Conservation (phyloP, 2,797 vertebrate genomes). For the Pseudotriccus pelzelni region DNA sequence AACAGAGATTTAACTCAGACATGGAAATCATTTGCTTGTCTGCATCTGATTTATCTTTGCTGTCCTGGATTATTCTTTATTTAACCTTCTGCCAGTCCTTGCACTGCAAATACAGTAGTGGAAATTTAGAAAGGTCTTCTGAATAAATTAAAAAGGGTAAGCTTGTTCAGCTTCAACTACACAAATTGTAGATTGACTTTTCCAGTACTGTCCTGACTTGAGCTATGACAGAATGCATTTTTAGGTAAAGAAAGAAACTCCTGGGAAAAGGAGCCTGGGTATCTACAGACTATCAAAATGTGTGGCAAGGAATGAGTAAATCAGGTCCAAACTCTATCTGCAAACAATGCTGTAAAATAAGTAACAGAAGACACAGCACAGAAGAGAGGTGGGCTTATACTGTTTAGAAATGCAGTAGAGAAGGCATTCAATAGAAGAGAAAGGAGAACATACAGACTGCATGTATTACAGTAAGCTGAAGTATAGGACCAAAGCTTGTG, state of each 20-base stretch:
- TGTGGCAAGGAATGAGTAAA: background rate
- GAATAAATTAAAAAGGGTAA: background rate
- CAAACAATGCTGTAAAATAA: background rate
- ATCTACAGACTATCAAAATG: background rate
- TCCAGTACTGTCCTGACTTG: background rate
- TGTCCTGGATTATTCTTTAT: background rate
- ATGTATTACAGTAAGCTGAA: background rate
- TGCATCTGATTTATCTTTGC: conserved; percentile 14
- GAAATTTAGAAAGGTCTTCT: background rate
- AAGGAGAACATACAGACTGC: background rate
- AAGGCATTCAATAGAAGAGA: background rate
- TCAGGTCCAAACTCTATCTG: background rate
- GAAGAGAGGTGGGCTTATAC: background rate
- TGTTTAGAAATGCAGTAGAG: background rate
- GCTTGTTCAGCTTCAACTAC: background rate
- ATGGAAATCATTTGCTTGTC: background rate
- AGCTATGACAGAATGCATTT: background rate
- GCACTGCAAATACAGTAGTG: background rate
- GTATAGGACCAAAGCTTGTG: background rate
- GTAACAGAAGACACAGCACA: background rate
- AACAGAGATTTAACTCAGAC: background rate
- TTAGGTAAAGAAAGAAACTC: background rate
- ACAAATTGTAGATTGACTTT: background rate
- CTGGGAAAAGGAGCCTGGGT: background rate
- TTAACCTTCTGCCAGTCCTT: background rate